These are phyloP conservation scores for Myrmecobius fasciatus DNA, from an alignment of 2,113 vertebrate species.

Conservation along the genomic window DNA sequence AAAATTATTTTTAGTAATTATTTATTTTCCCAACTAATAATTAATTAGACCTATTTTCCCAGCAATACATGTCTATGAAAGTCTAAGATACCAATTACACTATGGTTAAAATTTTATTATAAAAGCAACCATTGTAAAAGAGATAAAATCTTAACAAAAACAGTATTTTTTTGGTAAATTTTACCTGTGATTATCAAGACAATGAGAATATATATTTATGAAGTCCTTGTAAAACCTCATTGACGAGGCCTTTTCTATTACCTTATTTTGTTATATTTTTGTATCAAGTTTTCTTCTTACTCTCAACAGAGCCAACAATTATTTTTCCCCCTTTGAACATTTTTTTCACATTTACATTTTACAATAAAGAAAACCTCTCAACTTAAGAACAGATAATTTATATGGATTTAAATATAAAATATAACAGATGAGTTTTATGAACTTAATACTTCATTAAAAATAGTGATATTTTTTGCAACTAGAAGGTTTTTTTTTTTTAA, in stretches of 20 bases:
- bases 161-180: not conserved
- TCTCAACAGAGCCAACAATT: not conserved
- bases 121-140: not conserved
- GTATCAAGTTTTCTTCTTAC: not conserved
- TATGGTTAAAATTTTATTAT: not conserved
- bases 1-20: not conserved
- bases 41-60: not conserved
- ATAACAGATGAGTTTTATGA: not conserved
- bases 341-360: not conserved
- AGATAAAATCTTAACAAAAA: not conserved
- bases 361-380: not conserved
- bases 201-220: not conserved
- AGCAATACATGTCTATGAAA: not conserved
- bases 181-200: too few species aligned
- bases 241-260: not conserved
- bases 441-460: not conserved
- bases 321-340: not conserved
- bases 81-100: rapidly evolving
- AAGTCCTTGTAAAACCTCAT: not conserved
- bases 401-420: too few species aligned
- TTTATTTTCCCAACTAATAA: not conserved
- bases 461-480: not conserved
- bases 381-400: not conserved
- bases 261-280: not conserved
- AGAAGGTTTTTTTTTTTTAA: too few species aligned